phyloP scores from a whole-genome alignment of 2,113 vertebrate genomes.

The Notothenia rossii region DNA sequence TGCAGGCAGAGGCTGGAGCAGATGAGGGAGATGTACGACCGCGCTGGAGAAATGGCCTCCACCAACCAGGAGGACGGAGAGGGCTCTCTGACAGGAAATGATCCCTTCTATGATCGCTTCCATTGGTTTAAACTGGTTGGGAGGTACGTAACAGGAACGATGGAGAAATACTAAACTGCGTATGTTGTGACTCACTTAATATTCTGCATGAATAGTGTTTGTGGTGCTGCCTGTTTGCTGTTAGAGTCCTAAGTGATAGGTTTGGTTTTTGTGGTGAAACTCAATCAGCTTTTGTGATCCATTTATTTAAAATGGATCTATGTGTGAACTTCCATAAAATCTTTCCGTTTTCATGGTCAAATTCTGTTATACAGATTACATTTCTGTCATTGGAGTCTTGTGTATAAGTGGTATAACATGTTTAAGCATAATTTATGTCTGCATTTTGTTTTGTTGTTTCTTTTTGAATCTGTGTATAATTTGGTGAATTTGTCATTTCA shows the following conservation, averaged over 20 bases:
- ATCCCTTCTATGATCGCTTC: conserved; percentile 98
- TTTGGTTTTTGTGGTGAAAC: conserved; percentile 1
- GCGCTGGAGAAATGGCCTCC: conserved; percentile 94
- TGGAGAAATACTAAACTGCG: not conserved
- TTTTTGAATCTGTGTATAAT: conserved; percentile 20
- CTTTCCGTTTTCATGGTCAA: conserved; percentile 37
- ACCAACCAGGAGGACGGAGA: conserved; percentile 88
- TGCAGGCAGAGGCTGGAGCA: conserved; percentile 93
- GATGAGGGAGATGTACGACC: conserved; percentile 99
- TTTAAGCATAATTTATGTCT: conserved; percentile 16
- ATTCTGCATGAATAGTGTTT: not conserved
- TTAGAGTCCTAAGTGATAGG: not conserved
- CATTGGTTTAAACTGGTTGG: conserved; percentile 99
- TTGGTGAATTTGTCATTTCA: conserved; percentile 43
- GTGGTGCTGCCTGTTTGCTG: not conserved
- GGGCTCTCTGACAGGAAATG: conserved; percentile 89
- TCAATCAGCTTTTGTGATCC: conserved; percentile 29
- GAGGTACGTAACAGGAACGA: conserved; percentile 86
- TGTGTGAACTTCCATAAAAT: conserved; percentile 31
- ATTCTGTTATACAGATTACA: conserved; percentile 4
- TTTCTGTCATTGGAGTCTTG: conserved; percentile 8
- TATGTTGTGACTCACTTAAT: not conserved
- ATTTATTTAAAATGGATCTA: conserved; percentile 15
- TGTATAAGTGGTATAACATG: conserved; percentile 16
- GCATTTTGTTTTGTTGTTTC: not conserved